phyloP scores from a whole-genome alignment of 2,113 vertebrate genomes.

The Sylvia atricapilla region DNA sequence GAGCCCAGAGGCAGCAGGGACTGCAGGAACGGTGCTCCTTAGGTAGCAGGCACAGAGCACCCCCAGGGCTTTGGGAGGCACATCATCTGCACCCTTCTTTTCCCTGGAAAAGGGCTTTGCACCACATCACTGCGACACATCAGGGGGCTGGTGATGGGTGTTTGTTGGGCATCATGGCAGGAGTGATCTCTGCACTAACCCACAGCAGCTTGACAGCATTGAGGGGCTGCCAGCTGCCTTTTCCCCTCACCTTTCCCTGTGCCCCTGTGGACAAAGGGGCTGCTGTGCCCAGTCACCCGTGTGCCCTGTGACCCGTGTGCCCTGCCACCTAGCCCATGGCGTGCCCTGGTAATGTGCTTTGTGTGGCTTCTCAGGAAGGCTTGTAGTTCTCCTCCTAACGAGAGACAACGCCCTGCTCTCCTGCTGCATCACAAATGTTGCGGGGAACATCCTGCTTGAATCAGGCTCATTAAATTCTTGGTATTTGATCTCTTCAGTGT shows the following conservation, averaged over 20 bases:
- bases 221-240: not conserved
- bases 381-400: not conserved
- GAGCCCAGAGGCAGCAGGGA: not conserved
- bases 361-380: not conserved
- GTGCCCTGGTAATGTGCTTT: not conserved
- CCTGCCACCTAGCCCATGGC: rapidly evolving
- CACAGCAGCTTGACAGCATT: not conserved
- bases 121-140: not conserved
- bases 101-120: not conserved
- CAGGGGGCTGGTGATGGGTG: not conserved
- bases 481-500: not conserved
- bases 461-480: slow-evolving; percentile 18
- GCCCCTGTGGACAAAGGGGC: not conserved
- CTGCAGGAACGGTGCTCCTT: not conserved
- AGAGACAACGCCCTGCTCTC: not conserved
- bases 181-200: not conserved
- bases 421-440: not conserved
- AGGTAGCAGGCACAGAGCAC: not conserved
- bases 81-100: not conserved
- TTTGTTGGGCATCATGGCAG: not conserved
- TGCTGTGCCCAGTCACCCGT: not conserved
- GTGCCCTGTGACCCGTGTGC: not conserved
- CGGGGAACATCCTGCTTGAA: not conserved
- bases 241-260: not conserved
- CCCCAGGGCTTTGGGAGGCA: not conserved